phyloP scores from a whole-genome alignment of 2,797 vertebrate genomes.

The Bovichtus variegatus region DNA sequence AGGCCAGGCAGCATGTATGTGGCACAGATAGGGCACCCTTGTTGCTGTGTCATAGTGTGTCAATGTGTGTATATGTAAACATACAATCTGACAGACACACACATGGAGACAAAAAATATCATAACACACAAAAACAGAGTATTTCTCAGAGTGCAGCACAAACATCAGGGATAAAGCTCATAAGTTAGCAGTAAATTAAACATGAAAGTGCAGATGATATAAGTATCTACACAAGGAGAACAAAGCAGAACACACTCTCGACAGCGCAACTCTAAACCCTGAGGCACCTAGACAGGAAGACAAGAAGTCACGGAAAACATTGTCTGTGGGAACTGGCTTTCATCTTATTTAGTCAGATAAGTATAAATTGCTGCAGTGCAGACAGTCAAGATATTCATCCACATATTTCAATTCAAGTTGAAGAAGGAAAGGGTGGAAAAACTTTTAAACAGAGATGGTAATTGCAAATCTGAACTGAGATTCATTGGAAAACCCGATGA shows the following conservation, averaged over 20 bases:
- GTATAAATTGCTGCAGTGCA: slow-evolving; percentile 21
- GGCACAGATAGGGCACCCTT: background rate
- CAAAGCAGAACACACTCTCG: slow-evolving; percentile 49
- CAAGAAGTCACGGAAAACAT: slow-evolving; percentile 44
- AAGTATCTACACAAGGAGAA: slow-evolving; percentile 43
- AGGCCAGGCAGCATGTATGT: background rate
- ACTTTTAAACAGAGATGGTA: background rate
- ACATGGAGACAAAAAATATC: background rate
- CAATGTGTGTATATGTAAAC: background rate
- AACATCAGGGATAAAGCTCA: slow-evolving; percentile 34
- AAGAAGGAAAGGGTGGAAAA: background rate
- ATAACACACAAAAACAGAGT: background rate
- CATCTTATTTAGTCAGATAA: slow-evolving; percentile 44
- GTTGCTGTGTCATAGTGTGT: background rate
- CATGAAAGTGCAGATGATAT: slow-evolving; percentile 66
- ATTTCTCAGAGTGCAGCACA: slow-evolving; percentile 21
- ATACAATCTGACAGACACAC: background rate
- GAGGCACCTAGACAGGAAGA: slow-evolving; percentile 44
- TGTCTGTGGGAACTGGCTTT: slow-evolving; percentile 39
- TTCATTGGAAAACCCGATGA: background rate
- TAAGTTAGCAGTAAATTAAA: slow-evolving; percentile 74
- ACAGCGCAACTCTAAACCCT: slow-evolving; percentile 40
- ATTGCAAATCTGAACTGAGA: background rate
- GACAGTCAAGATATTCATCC: slow-evolving; percentile 9
- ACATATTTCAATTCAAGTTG: slow-evolving; percentile 4